phyloP scores from a whole-genome alignment of 2,113 vertebrate species.

The Eretmochelys imbricata region DNA sequence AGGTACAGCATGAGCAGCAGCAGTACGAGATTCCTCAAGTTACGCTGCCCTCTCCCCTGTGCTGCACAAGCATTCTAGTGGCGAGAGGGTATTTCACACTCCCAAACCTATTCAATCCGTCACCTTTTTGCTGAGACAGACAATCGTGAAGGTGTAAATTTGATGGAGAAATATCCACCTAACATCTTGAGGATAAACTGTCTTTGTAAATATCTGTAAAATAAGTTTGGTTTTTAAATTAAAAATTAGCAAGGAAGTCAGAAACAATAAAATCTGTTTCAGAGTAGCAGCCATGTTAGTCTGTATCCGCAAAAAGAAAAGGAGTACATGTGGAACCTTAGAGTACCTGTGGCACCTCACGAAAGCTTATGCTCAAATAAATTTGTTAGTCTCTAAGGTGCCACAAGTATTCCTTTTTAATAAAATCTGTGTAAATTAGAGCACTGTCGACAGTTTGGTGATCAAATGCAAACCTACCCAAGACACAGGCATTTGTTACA shows the following conservation, averaged over 20 bases:
- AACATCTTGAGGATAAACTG: background rate
- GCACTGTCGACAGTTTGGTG: background rate
- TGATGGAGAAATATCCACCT: background rate
- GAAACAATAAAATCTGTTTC: background rate
- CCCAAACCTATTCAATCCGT: fast-evolving
- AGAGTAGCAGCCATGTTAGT: no score
- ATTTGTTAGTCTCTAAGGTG: no score
- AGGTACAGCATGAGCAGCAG: background rate
- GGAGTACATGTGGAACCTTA: no score
- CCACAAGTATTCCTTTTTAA: no score
- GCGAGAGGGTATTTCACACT: background rate
- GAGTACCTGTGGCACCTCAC: no score
- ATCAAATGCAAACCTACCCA: background rate
- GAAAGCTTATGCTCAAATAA: no score
- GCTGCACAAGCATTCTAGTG: background rate
- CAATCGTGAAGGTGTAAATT: background rate
- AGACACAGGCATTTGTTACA: background rate
- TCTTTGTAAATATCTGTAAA: background rate
- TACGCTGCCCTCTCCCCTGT: background rate
- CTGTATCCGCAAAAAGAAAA: no score
- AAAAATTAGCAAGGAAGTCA: background rate
- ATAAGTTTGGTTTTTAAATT: background rate
- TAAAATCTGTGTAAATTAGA: background rate
- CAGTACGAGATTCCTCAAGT: background rate
- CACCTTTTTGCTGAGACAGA: background rate